phyloP scores from a whole-genome alignment of 2,113 vertebrate species.

The Corythaeola cristata region DNA sequence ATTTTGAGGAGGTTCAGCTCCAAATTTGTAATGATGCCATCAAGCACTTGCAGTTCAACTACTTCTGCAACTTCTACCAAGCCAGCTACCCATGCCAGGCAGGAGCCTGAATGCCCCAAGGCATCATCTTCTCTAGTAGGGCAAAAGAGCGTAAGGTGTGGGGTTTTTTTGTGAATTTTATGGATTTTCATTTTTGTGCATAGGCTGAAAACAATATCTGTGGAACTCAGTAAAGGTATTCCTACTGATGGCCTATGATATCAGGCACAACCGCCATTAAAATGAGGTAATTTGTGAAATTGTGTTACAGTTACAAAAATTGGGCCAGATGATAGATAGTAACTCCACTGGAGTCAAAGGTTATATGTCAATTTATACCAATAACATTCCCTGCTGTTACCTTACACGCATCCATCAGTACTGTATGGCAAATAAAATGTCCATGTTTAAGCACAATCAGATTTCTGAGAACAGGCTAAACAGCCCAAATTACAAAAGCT shows the following conservation, averaged over 20 bases:
- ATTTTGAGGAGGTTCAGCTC: constrained; percentile 69
- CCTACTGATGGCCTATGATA: background rate
- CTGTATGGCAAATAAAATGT: background rate
- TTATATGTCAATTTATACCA: background rate
- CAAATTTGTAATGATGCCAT: background rate
- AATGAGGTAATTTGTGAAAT: background rate
- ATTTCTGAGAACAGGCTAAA: background rate
- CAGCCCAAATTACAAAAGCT: background rate
- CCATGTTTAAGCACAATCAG: background rate
- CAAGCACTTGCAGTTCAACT: background rate
- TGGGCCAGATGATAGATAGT: background rate
- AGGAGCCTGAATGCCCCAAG: background rate
- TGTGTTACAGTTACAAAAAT: background rate
- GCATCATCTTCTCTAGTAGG: background rate
- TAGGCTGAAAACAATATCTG: background rate
- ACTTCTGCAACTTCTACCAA: background rate
- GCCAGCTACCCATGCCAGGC: background rate
- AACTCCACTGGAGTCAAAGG: background rate
- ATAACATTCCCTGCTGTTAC: background rate
- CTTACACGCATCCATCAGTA: background rate
- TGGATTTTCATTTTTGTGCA: background rate
- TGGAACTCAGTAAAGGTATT: background rate
- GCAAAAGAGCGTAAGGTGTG: constrained; percentile 31
- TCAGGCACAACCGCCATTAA: background rate
- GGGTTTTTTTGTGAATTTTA: background rate